Evolutionary conservation across 2,113 vertebrate genomes (phyloP), one percentile per base, ranked within the genome.

Genomic region (Megalops atlanticus): DNA sequence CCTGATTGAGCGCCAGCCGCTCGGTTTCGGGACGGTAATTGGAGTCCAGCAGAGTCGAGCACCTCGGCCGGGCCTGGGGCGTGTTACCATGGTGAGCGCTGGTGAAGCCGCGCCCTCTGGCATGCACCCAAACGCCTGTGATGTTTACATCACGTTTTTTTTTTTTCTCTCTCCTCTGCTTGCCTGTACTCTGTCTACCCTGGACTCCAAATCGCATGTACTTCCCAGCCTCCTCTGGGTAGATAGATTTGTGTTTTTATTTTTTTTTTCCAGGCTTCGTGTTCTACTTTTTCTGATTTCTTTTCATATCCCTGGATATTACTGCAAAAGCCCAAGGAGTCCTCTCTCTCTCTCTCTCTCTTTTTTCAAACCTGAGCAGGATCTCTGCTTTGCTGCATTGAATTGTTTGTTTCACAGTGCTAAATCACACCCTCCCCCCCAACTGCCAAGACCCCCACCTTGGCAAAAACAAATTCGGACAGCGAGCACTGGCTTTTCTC

Each of bases 341-440:
- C 77, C 83, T 82, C 35, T 84, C 80, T 80, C 76, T n/a, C 36
- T 83, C 79, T 76, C 40, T 16, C 64, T 21, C 74, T 77, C 68
- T 49, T 40, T n/a, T n/a, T n/a, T n/a, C n/a, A n/a, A n/a, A n/a
- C n/a, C n/a, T n/a, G n/a, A n/a, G 18, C 52, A 83, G 43, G 52
- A 87, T 47, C 4, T 82, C 78, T 81, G 47, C 84, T 81, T 82
- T 70, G 80, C 82, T 82, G 85, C 81, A 74, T 80, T 86, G 76
- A 85, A 86, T 87, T 81, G 90, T 89, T 77, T 58, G 86, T 88
- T 86, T 78, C 86, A 82, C 83, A 81, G 74, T 33, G n/a, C 74
- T 69, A 78, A 88, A 87, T 75, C 69, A 68, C 18, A 73, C 58
- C 83, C 78, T 79, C 58, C 80, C 74, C 74, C 83, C 82, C 79